Conservation (phyloP, 1,140 invertebrate species). For the Drosophila eugracilis region DNA sequence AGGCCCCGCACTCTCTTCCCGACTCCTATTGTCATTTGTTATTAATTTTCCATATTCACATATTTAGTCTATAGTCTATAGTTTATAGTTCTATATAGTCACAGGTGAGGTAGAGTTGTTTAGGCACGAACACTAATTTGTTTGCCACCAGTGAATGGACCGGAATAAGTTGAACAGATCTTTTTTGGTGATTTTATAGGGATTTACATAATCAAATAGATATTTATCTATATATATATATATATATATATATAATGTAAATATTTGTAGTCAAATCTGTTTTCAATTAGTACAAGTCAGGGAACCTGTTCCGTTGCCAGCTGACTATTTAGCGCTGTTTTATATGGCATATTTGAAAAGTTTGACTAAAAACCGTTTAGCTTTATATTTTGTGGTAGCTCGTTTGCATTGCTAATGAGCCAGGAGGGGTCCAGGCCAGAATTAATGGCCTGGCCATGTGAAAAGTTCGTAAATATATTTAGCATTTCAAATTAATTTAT, state of each 20-base stretch:
- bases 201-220: constrained; percentile 41
- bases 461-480: constrained; percentile 55
- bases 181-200: constrained; percentile 2
- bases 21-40: constrained; percentile 40
- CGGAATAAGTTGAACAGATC: constrained; percentile 38
- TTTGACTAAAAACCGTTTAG: constrained; percentile 33
- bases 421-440: constrained; percentile 12
- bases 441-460: constrained; percentile 41
- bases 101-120: not conserved
- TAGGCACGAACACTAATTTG: constrained; percentile 18
- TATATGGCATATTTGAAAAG: constrained; percentile 54
- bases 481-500: constrained; percentile 49
- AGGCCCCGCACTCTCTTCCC: constrained; percentile 15
- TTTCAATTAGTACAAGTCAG: constrained; percentile 28
- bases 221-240: constrained; percentile 9
- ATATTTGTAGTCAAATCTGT: constrained; percentile 22
- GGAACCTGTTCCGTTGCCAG: constrained; percentile 43
- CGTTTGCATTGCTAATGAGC: constrained; percentile 61
- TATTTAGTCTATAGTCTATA: constrained; percentile 1
- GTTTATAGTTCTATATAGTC: constrained; percentile 1
- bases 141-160: constrained; percentile 14
- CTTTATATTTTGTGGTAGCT: constrained; percentile 29
- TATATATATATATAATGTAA: constrained; percentile 19
- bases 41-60: constrained; percentile 41
- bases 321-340: constrained; percentile 32